Evolutionary conservation across 2,888 invertebrate genomes (phyloP).

Genomic region (Galeopsomyia nigrocyanea): DNA sequence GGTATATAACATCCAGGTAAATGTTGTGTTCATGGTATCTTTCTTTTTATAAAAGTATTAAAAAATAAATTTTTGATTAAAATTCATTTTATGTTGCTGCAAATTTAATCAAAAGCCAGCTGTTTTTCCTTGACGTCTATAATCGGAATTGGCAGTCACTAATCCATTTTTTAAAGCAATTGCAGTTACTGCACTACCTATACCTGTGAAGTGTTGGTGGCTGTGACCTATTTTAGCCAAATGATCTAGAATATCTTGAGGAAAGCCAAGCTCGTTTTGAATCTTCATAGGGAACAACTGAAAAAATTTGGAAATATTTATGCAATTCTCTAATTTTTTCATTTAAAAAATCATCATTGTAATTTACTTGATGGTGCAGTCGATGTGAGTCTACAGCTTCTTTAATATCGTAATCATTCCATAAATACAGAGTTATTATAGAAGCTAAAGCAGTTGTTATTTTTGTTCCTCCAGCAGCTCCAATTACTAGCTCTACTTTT

Average conservation of each 20-base stretch:
- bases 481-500: constrained; percentile 75
- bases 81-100: not conserved
- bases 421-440: constrained; percentile 76
- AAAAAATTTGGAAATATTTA: constrained; percentile 40
- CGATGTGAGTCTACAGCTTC: constrained; percentile 79
- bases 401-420: constrained; percentile 76
- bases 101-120: constrained; percentile 54
- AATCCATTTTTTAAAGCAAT: constrained; percentile 53
- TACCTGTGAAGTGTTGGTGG: constrained; percentile 55
- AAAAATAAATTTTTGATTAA: too few species aligned
- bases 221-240: constrained; percentile 58
- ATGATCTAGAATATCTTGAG: constrained; percentile 52
- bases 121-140: constrained; percentile 60
- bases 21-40: too few species aligned
- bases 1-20: too few species aligned
- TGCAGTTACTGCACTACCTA: constrained; percentile 64
- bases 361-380: constrained; percentile 87
- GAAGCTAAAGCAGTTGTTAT: constrained; percentile 85
- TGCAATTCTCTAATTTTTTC: not conserved
- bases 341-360: not conserved
- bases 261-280: constrained; percentile 58
- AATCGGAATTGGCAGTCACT: constrained; percentile 64
- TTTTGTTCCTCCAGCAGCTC: constrained; percentile 92
- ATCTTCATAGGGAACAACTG: constrained; percentile 65
- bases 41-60: not conserved